phyloP scores from a whole-genome alignment of 2,797 vertebrate genomes.

The Pangasius larnaudii region DNA sequence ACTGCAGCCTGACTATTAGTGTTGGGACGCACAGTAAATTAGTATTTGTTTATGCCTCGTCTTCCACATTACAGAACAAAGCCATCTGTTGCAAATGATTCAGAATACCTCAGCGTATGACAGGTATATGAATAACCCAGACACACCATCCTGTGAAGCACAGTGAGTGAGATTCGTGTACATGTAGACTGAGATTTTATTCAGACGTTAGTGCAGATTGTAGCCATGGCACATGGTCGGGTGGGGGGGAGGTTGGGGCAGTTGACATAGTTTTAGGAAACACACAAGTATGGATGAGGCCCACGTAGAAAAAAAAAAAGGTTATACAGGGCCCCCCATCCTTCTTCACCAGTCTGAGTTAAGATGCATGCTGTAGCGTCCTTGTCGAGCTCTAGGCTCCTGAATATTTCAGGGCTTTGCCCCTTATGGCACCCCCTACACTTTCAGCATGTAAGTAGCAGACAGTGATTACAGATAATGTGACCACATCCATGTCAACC shows the following conservation, averaged over 20 bases:
- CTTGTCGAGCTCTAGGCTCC: neutral
- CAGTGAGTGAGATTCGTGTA: neutral
- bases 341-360: neutral
- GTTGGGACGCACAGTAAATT: neutral
- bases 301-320: neutral
- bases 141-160: neutral
- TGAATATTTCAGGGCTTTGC: neutral
- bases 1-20: neutral
- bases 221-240: neutral
- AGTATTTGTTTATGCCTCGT: neutral
- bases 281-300: neutral
- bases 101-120: constrained; percentile 11
- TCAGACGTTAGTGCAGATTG: neutral
- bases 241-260: neutral
- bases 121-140: neutral
- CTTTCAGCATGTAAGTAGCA: neutral
- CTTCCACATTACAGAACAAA: neutral
- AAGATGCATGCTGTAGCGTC: neutral
- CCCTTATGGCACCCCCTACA: neutral
- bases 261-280: neutral
- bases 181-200: neutral
- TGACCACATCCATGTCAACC: neutral
- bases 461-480: neutral
- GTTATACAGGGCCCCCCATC: neutral
- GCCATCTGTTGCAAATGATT: constrained; percentile 1